phyloP scores from a whole-genome alignment of 2,113 vertebrate genomes.

The Acinonyx jubatus region DNA sequence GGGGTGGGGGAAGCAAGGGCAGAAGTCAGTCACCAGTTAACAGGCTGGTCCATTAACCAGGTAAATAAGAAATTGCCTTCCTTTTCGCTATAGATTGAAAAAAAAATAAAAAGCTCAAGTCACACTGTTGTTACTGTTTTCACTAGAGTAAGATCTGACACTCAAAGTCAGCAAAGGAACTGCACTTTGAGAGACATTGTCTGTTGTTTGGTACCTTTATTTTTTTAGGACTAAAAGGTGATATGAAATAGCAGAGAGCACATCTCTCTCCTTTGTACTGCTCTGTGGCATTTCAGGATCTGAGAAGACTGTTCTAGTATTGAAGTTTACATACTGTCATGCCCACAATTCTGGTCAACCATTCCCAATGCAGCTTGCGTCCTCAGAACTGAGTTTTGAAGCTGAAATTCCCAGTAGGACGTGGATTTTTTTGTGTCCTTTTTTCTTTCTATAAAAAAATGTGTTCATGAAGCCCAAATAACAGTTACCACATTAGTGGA shows the following conservation, averaged over 20 bases:
- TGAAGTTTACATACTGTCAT: neutral
- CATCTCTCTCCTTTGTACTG: constrained; percentile 24
- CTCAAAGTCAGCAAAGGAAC: constrained; percentile 14
- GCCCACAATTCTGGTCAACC: neutral
- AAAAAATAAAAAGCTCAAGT: neutral
- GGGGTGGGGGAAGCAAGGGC: neutral
- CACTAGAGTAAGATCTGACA: neutral
- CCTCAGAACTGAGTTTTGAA: constrained; percentile 51
- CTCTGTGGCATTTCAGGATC: constrained; percentile 23
- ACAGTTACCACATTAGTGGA: neutral
- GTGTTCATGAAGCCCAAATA: constrained; percentile 11
- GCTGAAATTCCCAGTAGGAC: constrained; percentile 13
- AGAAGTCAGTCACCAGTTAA: neutral
- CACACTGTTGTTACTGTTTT: neutral
- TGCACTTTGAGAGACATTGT: constrained; percentile 28
- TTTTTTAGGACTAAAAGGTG: constrained; percentile 29
- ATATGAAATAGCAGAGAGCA: neutral
- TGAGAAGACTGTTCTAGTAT: constrained; percentile 26
- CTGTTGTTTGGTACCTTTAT: constrained; percentile 22
- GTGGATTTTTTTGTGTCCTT: neutral
- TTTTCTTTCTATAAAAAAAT: neutral
- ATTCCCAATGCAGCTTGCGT: neutral
- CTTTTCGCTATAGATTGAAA: neutral
- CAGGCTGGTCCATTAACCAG: neutral
- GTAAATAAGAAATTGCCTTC: neutral